Conservation (phyloP, 2,797 vertebrate genomes). For the Syncerus caffer region DNA sequence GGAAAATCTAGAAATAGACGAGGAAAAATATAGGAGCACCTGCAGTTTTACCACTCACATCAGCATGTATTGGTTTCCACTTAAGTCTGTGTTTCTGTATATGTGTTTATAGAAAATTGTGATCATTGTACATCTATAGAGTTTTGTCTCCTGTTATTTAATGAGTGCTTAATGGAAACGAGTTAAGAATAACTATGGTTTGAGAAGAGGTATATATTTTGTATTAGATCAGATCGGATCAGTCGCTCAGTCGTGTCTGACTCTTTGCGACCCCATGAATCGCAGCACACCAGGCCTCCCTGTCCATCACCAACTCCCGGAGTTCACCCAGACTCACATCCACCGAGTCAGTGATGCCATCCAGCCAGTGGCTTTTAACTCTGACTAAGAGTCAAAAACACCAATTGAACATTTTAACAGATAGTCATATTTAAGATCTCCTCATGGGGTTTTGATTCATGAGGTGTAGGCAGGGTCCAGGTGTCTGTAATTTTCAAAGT, state of each 20-base stretch:
- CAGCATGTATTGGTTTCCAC: neutral
- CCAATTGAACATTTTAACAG: neutral
- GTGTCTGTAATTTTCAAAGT: constrained; percentile 26
- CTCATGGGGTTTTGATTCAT: neutral
- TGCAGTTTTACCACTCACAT: neutral
- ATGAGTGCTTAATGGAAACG: neutral
- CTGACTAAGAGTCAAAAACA: neutral
- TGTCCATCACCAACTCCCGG: too few species aligned
- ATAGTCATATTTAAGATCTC: neutral
- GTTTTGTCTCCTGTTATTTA: neutral
- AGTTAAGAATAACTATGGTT: neutral
- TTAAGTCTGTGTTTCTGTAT: neutral
- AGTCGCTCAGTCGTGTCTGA: too few species aligned
- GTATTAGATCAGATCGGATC: neutral
- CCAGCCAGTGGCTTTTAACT: neutral
- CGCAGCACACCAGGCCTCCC: too few species aligned
- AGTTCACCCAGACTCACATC: too few species aligned
- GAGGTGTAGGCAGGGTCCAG: neutral
- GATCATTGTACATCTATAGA: neutral
- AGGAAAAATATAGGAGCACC: neutral
- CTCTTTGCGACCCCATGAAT: too few species aligned
- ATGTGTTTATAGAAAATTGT: neutral
- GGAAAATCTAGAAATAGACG: neutral
- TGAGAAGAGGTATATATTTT: neutral
- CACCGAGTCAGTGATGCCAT: too few species aligned